A percentile compares a stretch with the other conserved stretches of the same genome.
Evolutionary conservation across 2,113 vertebrate genomes (phyloP).

Genomic region (Cynopterus brachyotis): DNA sequence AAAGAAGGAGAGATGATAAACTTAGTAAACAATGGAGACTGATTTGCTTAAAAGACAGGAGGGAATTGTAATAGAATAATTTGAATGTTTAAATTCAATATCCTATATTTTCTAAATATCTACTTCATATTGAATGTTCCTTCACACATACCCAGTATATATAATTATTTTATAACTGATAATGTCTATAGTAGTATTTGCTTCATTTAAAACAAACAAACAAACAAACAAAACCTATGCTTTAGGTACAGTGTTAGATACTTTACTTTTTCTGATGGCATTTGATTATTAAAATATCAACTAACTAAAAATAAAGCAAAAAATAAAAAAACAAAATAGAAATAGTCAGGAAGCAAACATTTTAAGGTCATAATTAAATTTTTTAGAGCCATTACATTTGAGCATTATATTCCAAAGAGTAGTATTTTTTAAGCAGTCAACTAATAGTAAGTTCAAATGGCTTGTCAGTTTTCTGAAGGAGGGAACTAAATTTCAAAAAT

Average conservation of each 20-base stretch:
- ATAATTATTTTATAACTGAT: not conserved
- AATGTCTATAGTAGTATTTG: accelerated
- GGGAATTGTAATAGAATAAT: not conserved
- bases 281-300: not conserved
- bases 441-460: not conserved
- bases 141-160: not conserved
- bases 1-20: not conserved
- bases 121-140: not conserved
- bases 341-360: not conserved
- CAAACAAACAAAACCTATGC: not conserved
- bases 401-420: not conserved
- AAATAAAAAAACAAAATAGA: not conserved
- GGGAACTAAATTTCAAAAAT: not conserved
- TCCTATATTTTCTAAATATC: not conserved
- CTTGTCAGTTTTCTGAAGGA: not conserved
- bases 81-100: not conserved
- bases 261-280: not conserved
- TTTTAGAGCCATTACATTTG: not conserved
- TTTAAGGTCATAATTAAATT: not conserved
- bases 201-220: not conserved
- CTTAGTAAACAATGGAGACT: not conserved
- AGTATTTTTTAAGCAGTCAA: not conserved
- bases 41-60: not conserved
- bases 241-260: not conserved
- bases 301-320: not conserved